A percentile compares a stretch with the other conserved stretches of the same genome.
phyloP scores from a whole-genome alignment of 2,113 vertebrate genomes.

The Chloropsis hardwickii region DNA sequence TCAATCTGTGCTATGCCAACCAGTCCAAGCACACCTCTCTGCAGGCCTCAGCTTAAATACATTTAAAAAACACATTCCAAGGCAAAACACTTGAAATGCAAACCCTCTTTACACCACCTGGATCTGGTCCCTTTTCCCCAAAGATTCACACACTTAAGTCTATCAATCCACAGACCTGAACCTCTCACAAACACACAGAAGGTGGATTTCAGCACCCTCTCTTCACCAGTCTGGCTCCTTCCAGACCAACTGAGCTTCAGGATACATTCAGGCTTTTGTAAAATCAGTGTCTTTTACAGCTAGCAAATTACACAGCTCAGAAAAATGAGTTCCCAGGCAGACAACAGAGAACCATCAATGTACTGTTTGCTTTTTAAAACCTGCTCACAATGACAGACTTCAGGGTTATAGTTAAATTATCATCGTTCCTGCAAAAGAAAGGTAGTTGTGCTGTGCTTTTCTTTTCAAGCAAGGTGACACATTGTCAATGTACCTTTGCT shows the following conservation, averaged over 20 bases:
- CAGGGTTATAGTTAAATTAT: constrained; percentile 20
- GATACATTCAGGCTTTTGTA: constrained; percentile 37
- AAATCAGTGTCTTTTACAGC: constrained; percentile 23
- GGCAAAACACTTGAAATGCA: constrained; percentile 66
- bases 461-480: neutral
- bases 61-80: constrained; percentile 61
- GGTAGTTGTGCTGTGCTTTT: constrained; percentile 47
- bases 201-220: constrained; percentile 62
- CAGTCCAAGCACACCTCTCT: constrained; percentile 20
- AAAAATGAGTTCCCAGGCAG: constrained; percentile 42
- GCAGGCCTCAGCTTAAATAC: constrained; percentile 11
- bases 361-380: constrained; percentile 37
- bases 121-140: constrained; percentile 65
- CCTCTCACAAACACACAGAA: constrained; percentile 32
- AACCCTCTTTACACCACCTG: constrained; percentile 30
- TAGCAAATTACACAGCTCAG: constrained; percentile 48
- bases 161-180: constrained; percentile 52
- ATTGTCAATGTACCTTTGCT: neutral
- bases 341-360: constrained; percentile 8
- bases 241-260: constrained; percentile 49
- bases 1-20: constrained; percentile 17
- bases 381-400: constrained; percentile 31
- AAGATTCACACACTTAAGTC: constrained; percentile 42
- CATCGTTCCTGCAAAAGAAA: constrained; percentile 4
- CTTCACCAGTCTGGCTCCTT: constrained; percentile 42